These are phyloP conservation scores for Accipiter virgatus DNA, from an alignment of 2,113 vertebrate genomes.

Conservation along the genomic window DNA sequence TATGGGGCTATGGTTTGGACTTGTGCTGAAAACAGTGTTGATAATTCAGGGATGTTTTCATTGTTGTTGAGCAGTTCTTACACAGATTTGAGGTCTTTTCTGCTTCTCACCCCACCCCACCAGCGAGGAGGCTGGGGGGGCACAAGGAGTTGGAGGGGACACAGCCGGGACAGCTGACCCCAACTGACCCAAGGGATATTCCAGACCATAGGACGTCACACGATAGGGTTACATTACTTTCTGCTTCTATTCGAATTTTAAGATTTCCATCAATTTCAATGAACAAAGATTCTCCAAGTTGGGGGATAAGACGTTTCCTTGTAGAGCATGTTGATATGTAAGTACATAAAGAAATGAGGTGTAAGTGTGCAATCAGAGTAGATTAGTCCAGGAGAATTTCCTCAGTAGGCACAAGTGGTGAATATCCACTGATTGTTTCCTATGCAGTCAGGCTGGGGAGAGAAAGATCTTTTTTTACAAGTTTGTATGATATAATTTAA, in stretches of 20 bases:
- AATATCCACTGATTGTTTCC: not conserved
- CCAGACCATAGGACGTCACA: no score
- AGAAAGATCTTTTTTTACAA: not conserved
- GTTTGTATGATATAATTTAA: not conserved
- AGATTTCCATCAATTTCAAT: not conserved
- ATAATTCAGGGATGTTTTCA: no score
- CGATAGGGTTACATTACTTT: not conserved
- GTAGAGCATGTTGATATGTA: fast-evolving
- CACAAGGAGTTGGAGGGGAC: no score
- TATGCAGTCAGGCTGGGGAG: not conserved
- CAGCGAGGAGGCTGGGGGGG: no score
- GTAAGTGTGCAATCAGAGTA: not conserved
- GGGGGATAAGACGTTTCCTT: not conserved
- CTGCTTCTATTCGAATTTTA: not conserved
- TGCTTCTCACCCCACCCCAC: no score
- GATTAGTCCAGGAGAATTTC: not conserved
- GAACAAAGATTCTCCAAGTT: not conserved
- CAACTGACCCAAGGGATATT: no score
- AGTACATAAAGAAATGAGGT: not conserved
- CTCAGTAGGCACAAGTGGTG: not conserved
- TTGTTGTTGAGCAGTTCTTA: no score
- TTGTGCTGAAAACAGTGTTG: no score
- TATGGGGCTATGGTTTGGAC: no score
- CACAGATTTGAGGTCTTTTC: no score
- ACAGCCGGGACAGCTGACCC: no score